phyloP scores from a whole-genome alignment of 2,888 invertebrate genomes.

The Cataglyphis rosenhaueri region DNA sequence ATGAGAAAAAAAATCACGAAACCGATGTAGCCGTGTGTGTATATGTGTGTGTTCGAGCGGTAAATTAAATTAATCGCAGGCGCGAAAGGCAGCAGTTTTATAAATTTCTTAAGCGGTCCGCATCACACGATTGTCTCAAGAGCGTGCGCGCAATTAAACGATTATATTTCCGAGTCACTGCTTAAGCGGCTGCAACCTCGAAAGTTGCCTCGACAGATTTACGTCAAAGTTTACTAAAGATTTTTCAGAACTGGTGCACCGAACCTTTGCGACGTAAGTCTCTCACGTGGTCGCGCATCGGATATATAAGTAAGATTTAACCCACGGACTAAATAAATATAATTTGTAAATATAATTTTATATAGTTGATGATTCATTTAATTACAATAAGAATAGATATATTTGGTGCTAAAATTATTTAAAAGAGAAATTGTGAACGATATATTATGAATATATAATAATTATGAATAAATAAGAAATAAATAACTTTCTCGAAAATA shows the following conservation, averaged over 20 bases:
- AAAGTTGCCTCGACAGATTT: constrained; percentile 56
- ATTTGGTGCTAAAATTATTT: not conserved
- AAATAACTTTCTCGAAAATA: not conserved
- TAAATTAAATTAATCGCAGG: constrained; percentile 64
- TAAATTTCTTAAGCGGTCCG: constrained; percentile 65
- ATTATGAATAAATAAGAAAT: not conserved
- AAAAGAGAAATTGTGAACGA: not conserved
- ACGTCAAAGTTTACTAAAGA: constrained; percentile 73
- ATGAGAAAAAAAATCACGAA: not conserved
- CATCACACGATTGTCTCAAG: constrained; percentile 19
- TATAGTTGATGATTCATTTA: not conserved
- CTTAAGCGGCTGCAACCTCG: constrained; percentile 54
- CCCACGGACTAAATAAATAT: not conserved
- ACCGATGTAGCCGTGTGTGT: constrained; percentile 10
- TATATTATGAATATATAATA: not conserved
- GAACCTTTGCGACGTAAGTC: constrained; percentile 58
- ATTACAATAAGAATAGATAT: not conserved
- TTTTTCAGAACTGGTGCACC: constrained; percentile 65
- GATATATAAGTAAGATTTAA: constrained; percentile 44
- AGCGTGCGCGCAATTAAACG: constrained; percentile 62
- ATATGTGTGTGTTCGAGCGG: constrained; percentile 10
- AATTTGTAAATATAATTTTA: not conserved
- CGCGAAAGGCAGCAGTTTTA: constrained; percentile 52
- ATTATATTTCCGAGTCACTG: constrained; percentile 68
- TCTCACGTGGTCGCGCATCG: constrained; percentile 38